Evolutionary conservation across 2,888 invertebrate species (phyloP).

Genomic region (Erebia ligea): DNA sequence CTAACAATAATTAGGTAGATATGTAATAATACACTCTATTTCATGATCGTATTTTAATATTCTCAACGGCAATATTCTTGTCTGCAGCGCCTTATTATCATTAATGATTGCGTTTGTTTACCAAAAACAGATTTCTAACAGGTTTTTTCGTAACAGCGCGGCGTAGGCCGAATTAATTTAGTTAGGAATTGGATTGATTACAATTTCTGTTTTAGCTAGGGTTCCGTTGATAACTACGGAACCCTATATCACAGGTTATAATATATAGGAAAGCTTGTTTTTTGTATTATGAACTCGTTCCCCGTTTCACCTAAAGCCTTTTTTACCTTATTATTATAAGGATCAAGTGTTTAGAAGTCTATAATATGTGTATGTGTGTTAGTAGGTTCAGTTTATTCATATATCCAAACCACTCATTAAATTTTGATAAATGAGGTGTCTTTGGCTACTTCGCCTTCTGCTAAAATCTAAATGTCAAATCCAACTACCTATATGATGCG

Average conservation of each 20-base stretch:
- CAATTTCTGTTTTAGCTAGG: neutral
- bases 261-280: too few species aligned
- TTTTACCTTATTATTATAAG: too few species aligned
- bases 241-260: too few species aligned
- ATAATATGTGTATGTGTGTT: too few species aligned
- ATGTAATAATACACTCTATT: slow-evolving; percentile 3
- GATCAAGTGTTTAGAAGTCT: too few species aligned
- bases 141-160: slow-evolving; percentile 29
- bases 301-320: too few species aligned
- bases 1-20: neutral
- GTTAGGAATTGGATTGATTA: slow-evolving; percentile 17
- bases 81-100: slow-evolving; percentile 31
- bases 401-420: too few species aligned
- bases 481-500: too few species aligned
- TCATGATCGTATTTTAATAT: slow-evolving; percentile 16
- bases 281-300: too few species aligned
- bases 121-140: slow-evolving; percentile 26
- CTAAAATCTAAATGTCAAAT: neutral
- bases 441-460: neutral
- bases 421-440: too few species aligned
- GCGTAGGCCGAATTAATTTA: slow-evolving; percentile 28
- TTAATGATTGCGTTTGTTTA: slow-evolving; percentile 32
- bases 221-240: too few species aligned
- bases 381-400: too few species aligned
- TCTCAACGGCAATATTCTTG: slow-evolving; percentile 21